phyloP scores from a whole-genome alignment of 2,888 invertebrate species.

The Ectemnius cavifrons region DNA sequence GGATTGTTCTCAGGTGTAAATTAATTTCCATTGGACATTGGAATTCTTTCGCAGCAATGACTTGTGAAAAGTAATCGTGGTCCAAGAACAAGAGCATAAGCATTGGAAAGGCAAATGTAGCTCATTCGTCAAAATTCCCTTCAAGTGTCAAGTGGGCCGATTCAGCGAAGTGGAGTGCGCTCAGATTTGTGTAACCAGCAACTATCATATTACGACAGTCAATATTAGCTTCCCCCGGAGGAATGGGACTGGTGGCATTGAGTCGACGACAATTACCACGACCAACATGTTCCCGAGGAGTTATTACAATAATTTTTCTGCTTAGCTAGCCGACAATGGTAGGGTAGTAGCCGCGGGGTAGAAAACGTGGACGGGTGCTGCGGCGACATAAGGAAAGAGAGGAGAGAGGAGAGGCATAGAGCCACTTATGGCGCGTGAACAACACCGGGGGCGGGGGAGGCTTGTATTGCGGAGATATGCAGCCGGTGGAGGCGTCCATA shows the following conservation, averaged over 20 bases:
- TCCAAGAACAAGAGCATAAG: no score
- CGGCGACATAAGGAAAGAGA: constrained; percentile 49
- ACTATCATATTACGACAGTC: constrained; percentile 41
- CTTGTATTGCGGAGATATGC: constrained; percentile 27
- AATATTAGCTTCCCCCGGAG: constrained; percentile 39
- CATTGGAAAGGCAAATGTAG: no score
- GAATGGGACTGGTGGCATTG: constrained; percentile 14
- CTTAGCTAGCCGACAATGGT: constrained; percentile 24
- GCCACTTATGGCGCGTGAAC: constrained; percentile 51
- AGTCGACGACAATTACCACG: constrained; percentile 47
- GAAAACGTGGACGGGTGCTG: constrained; percentile 34
- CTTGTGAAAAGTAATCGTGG: no score
- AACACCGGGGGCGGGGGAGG: constrained; percentile 32
- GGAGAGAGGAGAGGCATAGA: constrained; percentile 42
- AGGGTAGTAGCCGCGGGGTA: constrained; percentile 23
- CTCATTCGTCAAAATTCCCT: no score
- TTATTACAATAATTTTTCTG: constrained; percentile 52
- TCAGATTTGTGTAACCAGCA: constrained; percentile 31
- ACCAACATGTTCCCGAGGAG: constrained; percentile 35
- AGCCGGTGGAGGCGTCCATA: constrained; percentile 35
- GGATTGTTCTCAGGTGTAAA: background rate
- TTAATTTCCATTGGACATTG: no score
- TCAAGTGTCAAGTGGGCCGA: constrained; percentile 2
- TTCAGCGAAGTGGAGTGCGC: background rate
- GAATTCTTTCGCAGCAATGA: no score